Evolutionary conservation across 2,797 vertebrate species (phyloP), one percentile per base, ranked within the genome.

Genomic region (Lerista edwardsae): DNA sequence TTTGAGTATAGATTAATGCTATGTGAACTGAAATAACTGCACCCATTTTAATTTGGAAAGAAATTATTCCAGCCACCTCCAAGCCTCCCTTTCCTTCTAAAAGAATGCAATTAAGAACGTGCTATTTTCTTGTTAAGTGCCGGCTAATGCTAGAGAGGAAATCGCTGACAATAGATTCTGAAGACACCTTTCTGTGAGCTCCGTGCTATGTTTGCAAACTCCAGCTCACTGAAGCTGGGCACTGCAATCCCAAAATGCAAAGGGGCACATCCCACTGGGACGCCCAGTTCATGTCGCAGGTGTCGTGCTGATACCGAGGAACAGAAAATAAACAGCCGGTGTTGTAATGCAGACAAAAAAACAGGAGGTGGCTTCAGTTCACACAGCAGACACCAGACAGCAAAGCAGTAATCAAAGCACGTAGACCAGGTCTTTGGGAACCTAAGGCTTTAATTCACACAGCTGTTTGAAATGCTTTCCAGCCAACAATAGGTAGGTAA

Each of bases 281-380:
- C 41, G 44, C 44, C 68, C 83, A 80, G 34, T 74, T 86, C 57
- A 36, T 72, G 64, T 67, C 68, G 68, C 74, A 44, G 79, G 59
- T n/a, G 82, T 47, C 79, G 39, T 29, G 7, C 11, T 64, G 76
- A 72, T 68, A 57, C 27, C 36, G 27, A 78, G 62, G 77, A 90
- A 86, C n/a, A 41, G 44, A 73, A 87, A 92, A 89, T 41, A 90
- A 91, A 86, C 27, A 87, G 44, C 51, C 41, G 76, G 29, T 85
- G 55, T 62, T 88, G 84, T 76, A 68, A 36, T 12, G 23, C 11
- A 62, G 87, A 71, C 1, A 61, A n/a, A 44, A 87, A 79, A 76
- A 68, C 7, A 23, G n/a, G 51, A 67, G 57, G 4, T 74, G 9
- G 31, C 27, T 80, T 83, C 86, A 86, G 51, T 73, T 67, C 82